phyloP scores from a whole-genome alignment of 2,113 vertebrate genomes.

The Galemys pyrenaicus region DNA sequence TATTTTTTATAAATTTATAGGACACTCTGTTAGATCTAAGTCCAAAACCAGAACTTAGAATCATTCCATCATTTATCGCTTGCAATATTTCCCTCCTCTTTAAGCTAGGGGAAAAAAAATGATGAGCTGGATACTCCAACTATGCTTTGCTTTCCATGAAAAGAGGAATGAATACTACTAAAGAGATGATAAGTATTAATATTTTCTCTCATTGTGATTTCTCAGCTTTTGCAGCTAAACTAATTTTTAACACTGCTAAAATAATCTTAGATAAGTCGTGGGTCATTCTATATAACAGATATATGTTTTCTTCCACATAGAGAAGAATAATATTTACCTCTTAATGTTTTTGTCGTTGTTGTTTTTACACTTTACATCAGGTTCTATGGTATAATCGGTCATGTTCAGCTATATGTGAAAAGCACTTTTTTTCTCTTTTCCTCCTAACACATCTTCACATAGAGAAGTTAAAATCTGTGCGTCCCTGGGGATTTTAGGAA shows the following conservation, averaged over 20 bases:
- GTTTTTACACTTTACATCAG: constrained; percentile 44
- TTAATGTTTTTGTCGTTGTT: background rate
- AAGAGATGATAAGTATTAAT: constrained; percentile 48
- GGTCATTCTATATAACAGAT: constrained; percentile 45
- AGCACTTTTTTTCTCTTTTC: constrained; percentile 48
- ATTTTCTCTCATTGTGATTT: constrained; percentile 47
- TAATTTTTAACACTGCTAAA: constrained; percentile 62
- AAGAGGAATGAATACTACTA: background rate
- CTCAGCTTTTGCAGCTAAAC: constrained; percentile 34
- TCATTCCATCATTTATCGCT: background rate
- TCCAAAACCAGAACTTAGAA: constrained; percentile 29
- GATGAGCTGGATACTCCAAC: background rate
- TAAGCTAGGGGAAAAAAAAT: constrained; percentile 24
- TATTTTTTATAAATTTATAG: background rate
- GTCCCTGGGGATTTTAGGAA: constrained; percentile 56
- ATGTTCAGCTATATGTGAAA: constrained; percentile 51
- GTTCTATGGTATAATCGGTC: constrained; percentile 55
- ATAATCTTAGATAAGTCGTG: constrained; percentile 54
- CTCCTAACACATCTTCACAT: constrained; percentile 50
- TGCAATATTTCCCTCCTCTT: background rate
- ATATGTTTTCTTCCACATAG: constrained; percentile 55
- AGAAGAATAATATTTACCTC: constrained; percentile 43
- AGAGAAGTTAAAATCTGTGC: constrained; percentile 69
- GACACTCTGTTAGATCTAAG: background rate
- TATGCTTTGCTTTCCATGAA: constrained; percentile 40